Conservation (phyloP, 2,888 invertebrate species). For the Stenchaetothrips biformis region DNA sequence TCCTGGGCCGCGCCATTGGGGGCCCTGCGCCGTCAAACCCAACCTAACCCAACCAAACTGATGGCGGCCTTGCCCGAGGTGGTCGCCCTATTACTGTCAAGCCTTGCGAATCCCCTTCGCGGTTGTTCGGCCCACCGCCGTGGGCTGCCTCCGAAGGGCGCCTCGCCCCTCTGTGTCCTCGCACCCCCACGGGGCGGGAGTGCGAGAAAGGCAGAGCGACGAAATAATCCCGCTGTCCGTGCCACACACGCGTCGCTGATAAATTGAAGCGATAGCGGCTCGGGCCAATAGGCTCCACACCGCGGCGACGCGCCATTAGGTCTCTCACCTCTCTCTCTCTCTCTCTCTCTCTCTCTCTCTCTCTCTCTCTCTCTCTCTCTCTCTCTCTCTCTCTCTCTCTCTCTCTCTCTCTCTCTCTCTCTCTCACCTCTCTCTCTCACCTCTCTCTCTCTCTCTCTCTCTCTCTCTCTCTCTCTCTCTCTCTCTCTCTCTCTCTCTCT, state of each 20-base stretch:
- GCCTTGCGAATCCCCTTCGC: too few species aligned
- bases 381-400: conserved; percentile 24
- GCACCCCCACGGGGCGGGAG: too few species aligned
- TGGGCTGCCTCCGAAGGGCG: too few species aligned
- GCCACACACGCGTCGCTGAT: not conserved
- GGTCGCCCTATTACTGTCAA: too few species aligned
- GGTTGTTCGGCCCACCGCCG: too few species aligned
- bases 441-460: not conserved
- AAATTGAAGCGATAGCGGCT: not conserved
- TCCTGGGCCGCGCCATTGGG: too few species aligned
- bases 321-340: not conserved
- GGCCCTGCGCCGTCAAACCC: too few species aligned
- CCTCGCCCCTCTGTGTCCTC: too few species aligned
- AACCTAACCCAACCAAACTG: too few species aligned
- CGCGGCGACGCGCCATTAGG: not conserved
- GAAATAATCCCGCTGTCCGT: not conserved
- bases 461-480: conserved; percentile 2
- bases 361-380: conserved; percentile 22
- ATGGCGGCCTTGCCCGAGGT: too few species aligned
- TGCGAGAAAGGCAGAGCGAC: not conserved
- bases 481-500: conserved; percentile 8
- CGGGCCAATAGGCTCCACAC: too few species aligned
- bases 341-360: conserved; percentile 20
- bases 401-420: conserved; percentile 16
- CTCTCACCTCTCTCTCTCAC: not conserved